Conservation (phyloP, 2,888 invertebrate genomes). For the Beris morrisii region DNA sequence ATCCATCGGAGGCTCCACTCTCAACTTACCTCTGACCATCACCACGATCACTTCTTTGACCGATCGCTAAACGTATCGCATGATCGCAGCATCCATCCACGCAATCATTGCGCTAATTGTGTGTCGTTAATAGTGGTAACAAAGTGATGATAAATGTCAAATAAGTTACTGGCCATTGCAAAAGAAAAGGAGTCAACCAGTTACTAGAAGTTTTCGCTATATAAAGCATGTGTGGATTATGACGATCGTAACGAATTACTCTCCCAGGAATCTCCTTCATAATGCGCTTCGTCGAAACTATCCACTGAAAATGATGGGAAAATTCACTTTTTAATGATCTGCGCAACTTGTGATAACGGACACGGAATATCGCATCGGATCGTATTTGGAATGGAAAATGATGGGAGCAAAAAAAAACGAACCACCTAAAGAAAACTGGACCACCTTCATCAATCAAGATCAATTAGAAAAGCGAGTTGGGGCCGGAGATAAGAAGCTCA, state of each 20-base stretch:
- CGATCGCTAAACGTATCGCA: too few species aligned
- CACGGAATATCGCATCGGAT: not conserved
- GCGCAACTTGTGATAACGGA: conserved; percentile 7
- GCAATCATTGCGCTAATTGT: conserved; percentile 34
- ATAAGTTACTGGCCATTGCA: not conserved
- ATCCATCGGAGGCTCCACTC: conserved; percentile 24
- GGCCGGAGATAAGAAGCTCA: not conserved
- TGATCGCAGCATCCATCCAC: not conserved
- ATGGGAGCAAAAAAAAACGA: too few species aligned
- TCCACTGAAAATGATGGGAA: conserved; percentile 26
- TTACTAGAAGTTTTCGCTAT: too few species aligned
- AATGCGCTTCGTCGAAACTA: conserved; percentile 21
- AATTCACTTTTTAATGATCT: conserved; percentile 16
- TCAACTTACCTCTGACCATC: not conserved
- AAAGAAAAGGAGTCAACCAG: not conserved
- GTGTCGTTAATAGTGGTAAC: conserved; percentile 32
- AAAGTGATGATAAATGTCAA: conserved; percentile 27
- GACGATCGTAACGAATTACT: conserved; percentile 29
- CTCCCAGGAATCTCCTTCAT: conserved; percentile 28
- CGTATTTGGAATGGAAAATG: too few species aligned
- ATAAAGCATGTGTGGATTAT: conserved; percentile 20
- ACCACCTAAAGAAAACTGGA: conserved; percentile 16
- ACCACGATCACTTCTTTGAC: not conserved
- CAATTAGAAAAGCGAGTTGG: conserved; percentile 35
- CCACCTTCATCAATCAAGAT: conserved; percentile 38